phyloP scores from a whole-genome alignment of 2,113 vertebrate species.

The Pantherophis guttatus region DNA sequence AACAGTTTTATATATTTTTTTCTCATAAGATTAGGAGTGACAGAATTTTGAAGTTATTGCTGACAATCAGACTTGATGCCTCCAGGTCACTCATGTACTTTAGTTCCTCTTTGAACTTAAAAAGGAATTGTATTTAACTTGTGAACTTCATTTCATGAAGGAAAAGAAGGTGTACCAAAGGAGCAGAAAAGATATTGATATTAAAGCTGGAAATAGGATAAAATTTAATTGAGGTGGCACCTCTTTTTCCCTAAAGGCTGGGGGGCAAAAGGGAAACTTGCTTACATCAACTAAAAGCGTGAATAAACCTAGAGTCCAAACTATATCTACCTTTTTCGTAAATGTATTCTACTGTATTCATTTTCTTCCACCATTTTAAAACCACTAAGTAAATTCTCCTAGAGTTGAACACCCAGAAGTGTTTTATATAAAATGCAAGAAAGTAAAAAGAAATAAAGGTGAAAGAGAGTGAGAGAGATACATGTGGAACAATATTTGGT shows the following conservation, averaged over 20 bases:
- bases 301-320: neutral
- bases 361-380: neutral
- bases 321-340: neutral
- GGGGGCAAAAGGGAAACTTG: neutral
- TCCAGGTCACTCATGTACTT: neutral
- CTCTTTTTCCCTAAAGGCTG: neutral
- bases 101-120: neutral
- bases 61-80: neutral
- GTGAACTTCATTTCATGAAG: neutral
- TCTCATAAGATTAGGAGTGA: neutral
- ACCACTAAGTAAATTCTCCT: neutral
- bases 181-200: neutral
- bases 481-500: neutral
- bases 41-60: neutral
- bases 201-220: neutral
- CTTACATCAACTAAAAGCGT: neutral
- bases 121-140: neutral
- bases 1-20: neutral
- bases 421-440: neutral
- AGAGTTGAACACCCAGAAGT: neutral
- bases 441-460: neutral
- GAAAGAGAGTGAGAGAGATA: neutral
- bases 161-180: neutral
- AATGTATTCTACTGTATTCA: neutral
- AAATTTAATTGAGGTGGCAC: neutral